Evolutionary conservation across 2,888 invertebrate species (phyloP).

Genomic region (Acheta domesticus): DNA sequence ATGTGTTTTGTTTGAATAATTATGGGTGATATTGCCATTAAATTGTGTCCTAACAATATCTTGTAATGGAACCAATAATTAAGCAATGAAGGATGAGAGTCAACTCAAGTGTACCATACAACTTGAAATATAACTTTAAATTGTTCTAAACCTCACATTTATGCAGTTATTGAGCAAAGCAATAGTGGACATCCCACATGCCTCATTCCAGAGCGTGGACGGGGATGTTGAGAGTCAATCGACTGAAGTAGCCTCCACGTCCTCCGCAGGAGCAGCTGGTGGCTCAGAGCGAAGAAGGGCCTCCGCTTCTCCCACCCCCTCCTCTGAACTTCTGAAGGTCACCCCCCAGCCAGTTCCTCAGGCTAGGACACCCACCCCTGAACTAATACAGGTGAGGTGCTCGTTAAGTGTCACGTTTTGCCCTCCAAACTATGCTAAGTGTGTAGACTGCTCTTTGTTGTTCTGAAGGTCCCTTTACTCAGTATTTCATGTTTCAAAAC

Average conservation of each 20-base stretch:
- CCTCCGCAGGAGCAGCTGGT: slow-evolving; percentile 38
- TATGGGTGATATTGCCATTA: background rate
- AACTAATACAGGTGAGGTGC: slow-evolving; percentile 49
- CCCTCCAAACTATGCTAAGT: background rate
- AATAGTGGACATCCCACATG: slow-evolving; percentile 34
- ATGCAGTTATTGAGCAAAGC: slow-evolving; percentile 11
- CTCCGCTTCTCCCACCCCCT: slow-evolving; percentile 34
- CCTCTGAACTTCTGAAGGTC: slow-evolving; percentile 38
- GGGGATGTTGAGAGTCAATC: slow-evolving; percentile 38
- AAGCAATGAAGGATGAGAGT: slow-evolving; percentile 18
- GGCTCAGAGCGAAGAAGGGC: slow-evolving; percentile 34
- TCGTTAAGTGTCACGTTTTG: background rate
- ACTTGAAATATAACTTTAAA: background rate
- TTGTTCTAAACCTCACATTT: background rate
- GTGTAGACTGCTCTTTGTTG: background rate
- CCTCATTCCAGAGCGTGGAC: slow-evolving; percentile 39
- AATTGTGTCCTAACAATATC: background rate
- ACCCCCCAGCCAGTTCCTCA: slow-evolving; percentile 43
- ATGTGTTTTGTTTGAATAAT: background rate
- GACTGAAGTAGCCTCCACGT: slow-evolving; percentile 37
- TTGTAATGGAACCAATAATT: background rate
- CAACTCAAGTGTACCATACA: slow-evolving; percentile 18
- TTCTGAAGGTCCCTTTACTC: background rate
- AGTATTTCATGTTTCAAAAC: too few relatives aligned
- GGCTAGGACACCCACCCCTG: slow-evolving; percentile 47